Base-by-base conservation (phyloP, 2,888 invertebrate species). In the Adelphocoris suturalis region DNA sequence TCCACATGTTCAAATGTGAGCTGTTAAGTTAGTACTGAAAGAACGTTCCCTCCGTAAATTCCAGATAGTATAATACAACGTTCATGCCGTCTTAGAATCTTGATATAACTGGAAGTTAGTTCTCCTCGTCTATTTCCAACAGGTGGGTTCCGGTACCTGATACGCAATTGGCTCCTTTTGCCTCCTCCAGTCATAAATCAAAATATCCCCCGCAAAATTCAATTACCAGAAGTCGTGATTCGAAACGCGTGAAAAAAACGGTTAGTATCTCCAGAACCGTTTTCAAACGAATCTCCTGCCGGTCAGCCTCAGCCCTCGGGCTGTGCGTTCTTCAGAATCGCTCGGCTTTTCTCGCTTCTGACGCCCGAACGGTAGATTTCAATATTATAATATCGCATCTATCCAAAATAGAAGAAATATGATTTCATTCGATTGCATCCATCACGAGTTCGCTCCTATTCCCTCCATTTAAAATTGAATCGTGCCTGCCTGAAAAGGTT, bases 171-270 rank as follows among this genome's bases (percentile, higher is more conserved):
- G 57, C 57, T n/a, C n/a, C 57, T n/a, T 57, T 12, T 0, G 19
- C n/a, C 57, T 57, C n/a, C n/a, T n/a, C 5, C 5, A 84, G 84
- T 14, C 19, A 52, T 84, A 84, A 84, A 84, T 84, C 84, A 84
- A 27, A 84, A 23, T n/a, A 28, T 52, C n/a, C 23, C 84, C 84
- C 55, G 84, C 84, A 52, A 84, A 84, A 84, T 84, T 84, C 84
- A 84, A 84, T 84, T 84, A 84, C 52, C 52, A 52, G 55, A 55
- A 84, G 84, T 84, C 84, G 84, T 84, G 84, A 84, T 84, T 52
- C 84, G 84, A 76, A 76, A 76, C 76, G 76, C 16, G 76, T 57
- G 16, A n/a, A 76, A 76, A 37, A 76, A 27, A 37, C 27, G 27
- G 76, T 76, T 76, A 76, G 57, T 57, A n/a, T n/a, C 57, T 2